Evolutionary conservation across 1,140 invertebrate genomes (phyloP).

Genomic region (Philaenus spumarius): DNA sequence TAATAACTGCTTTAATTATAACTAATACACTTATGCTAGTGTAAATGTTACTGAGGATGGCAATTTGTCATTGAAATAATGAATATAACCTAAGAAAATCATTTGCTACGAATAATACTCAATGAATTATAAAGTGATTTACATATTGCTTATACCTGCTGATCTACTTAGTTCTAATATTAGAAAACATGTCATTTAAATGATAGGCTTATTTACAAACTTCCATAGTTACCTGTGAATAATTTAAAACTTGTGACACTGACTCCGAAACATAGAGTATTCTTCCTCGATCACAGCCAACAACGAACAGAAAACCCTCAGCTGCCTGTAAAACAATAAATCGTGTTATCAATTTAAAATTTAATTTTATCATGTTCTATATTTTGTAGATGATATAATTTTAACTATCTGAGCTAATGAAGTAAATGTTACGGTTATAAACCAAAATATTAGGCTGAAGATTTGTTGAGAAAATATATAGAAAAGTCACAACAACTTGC

Average conservation of each 20-base stretch:
- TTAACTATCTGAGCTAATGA: too few relatives aligned
- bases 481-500: too few relatives aligned
- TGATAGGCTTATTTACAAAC: background rate
- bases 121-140: background rate
- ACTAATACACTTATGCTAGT: too few relatives aligned
- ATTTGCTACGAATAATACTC: background rate
- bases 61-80: background rate
- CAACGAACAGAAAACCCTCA: conserved; percentile 89
- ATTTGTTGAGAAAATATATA: too few relatives aligned
- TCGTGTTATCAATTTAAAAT: too few relatives aligned
- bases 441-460: too few relatives aligned
- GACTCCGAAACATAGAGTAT: conserved; percentile 90
- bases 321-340: too few relatives aligned
- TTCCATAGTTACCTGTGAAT: conserved; percentile 60
- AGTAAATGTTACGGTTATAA: too few relatives aligned
- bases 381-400: too few relatives aligned
- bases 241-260: conserved; percentile 76
- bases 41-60: too few relatives aligned
- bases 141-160: background rate
- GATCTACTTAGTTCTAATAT: background rate
- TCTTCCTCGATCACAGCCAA: conserved; percentile 85
- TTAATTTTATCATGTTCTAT: too few relatives aligned
- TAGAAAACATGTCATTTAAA: background rate
- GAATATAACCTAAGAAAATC: background rate
- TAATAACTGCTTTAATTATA: too few relatives aligned